Evolutionary conservation across 1,140 invertebrate species (phyloP).

Genomic region (Sarcophaga peregrina): DNA sequence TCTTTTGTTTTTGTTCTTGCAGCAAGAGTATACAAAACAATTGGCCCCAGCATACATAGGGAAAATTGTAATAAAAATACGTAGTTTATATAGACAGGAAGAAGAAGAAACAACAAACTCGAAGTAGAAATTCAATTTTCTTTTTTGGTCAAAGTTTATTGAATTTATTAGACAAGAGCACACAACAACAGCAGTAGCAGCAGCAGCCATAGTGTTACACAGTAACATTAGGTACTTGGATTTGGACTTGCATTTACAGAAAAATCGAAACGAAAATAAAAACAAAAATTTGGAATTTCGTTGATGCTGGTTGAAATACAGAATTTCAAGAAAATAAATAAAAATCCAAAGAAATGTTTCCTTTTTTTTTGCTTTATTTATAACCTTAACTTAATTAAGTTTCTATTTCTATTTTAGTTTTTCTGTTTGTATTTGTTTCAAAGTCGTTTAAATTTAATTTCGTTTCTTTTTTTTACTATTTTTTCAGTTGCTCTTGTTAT

Average conservation of each 20-base stretch:
- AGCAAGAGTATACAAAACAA: too few relatives aligned
- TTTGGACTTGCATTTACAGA: too few relatives aligned
- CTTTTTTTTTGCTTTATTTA: conserved; percentile 13
- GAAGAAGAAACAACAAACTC: neutral
- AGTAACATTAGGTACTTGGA: too few relatives aligned
- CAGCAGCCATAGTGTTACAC: too few relatives aligned
- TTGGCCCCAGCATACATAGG: too few relatives aligned
- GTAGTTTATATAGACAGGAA: neutral
- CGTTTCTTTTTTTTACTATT: neutral
- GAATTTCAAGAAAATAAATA: neutral
- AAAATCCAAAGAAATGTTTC: neutral
- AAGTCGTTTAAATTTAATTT: neutral
- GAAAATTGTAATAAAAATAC: neutral
- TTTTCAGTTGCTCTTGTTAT: too few relatives aligned
- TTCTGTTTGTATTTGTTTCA: too few relatives aligned
- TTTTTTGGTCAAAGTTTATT: conserved; percentile 28
- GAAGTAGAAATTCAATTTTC: conserved; percentile 19
- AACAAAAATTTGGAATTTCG: neutral
- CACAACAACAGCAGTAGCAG: neutral
- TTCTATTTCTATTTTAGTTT: too few relatives aligned
- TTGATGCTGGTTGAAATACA: neutral
- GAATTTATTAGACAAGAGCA: conserved; percentile 32
- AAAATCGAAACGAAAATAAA: too few relatives aligned
- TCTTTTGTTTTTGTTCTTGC: too few relatives aligned
- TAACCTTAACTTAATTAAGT: neutral